Evolutionary conservation across 2,113 vertebrate genomes (phyloP).

Genomic region (Phoxinus phoxinus): DNA sequence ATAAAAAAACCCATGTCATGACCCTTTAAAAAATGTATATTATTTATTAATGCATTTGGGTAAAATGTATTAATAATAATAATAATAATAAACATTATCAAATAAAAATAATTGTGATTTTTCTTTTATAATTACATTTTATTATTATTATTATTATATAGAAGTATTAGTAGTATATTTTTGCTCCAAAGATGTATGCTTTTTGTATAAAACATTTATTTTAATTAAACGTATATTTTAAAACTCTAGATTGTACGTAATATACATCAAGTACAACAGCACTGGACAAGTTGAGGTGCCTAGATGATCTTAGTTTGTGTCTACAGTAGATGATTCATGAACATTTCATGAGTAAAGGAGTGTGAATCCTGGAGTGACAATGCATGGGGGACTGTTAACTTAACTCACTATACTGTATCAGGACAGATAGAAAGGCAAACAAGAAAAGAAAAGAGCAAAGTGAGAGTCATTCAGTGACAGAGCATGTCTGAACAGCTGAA

Average conservation of each 20-base stretch:
- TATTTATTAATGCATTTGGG: background rate
- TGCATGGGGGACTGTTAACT: background rate
- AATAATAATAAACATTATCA: too few relatives aligned
- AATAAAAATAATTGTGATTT: too few relatives aligned
- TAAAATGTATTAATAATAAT: background rate
- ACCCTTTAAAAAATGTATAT: too few relatives aligned
- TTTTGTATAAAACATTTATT: too few relatives aligned
- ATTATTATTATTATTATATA: too few relatives aligned
- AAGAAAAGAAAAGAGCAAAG: slow-evolving; percentile 4
- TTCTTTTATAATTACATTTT: too few relatives aligned
- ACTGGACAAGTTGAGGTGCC: background rate
- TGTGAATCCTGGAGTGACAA: background rate
- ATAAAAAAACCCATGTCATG: too few relatives aligned
- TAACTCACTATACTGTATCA: background rate
- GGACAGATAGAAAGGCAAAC: background rate
- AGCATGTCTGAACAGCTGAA: slow-evolving; percentile 5
- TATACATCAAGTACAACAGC: background rate
- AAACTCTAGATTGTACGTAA: background rate
- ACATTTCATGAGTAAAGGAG: background rate
- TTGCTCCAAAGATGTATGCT: too few relatives aligned
- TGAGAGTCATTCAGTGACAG: background rate
- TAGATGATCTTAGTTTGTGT: background rate
- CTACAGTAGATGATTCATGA: background rate
- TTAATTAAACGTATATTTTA: background rate
- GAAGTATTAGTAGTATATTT: too few relatives aligned